Conservation (phyloP, 2,797 vertebrate species). For the Aselliscus stoliczkanus region DNA sequence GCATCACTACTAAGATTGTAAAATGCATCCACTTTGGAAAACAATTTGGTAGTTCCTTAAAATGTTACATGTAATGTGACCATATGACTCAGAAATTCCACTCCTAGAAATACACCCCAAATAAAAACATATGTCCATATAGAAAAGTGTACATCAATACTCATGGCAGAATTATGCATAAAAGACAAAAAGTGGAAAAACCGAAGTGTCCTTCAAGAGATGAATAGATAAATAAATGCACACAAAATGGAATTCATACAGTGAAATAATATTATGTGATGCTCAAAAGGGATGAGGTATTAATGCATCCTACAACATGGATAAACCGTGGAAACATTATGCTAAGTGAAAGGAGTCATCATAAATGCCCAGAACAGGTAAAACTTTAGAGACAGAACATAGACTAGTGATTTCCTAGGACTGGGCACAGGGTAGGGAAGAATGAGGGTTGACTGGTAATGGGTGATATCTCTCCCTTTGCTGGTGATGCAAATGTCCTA, state of each 20-base stretch:
- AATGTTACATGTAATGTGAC: not conserved
- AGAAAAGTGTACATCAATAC: not conserved
- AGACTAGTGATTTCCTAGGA: not conserved
- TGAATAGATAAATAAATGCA: not conserved
- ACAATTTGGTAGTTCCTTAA: not conserved
- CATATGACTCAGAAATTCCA: not conserved
- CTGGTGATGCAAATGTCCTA: not conserved
- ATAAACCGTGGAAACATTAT: not conserved
- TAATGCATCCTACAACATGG: not conserved
- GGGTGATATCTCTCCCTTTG: not conserved
- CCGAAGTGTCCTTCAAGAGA: not conserved
- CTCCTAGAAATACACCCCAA: not conserved
- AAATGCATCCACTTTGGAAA: not conserved
- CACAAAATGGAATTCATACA: not conserved
- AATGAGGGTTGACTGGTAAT: not conserved
- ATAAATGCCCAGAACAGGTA: not conserved
- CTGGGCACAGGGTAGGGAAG: fast-evolving
- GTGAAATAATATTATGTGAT: not conserved
- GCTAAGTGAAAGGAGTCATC: not conserved
- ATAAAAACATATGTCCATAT: not conserved
- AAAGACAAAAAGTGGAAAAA: not conserved
- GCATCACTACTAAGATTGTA: not conserved
- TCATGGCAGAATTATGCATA: not conserved
- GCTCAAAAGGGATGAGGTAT: not conserved
- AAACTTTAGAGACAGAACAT: not conserved